Evolutionary conservation across 2,888 invertebrate species (phyloP).

Genomic region (Bimastos eiseni): DNA sequence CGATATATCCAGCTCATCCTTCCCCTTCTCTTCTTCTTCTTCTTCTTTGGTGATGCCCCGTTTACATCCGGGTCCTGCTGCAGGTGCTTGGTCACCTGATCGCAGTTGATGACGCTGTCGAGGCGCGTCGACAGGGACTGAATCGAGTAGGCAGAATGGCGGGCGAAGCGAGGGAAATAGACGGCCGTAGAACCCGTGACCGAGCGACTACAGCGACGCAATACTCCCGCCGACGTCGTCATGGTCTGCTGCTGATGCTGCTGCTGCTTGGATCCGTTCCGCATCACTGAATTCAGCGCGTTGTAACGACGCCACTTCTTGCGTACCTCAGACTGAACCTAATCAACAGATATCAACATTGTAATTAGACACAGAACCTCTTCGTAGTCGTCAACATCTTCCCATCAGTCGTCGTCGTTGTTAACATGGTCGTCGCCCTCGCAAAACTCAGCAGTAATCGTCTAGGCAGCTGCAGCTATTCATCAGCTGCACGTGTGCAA

Average conservation of each 20-base stretch:
- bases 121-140: neutral
- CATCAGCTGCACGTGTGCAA: neutral
- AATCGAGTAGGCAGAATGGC: neutral
- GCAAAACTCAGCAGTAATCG: no score
- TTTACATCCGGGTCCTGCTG: neutral
- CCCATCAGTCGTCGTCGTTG: no score
- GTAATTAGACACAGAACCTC: no score
- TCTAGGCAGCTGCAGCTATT: neutral
- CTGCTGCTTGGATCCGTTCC: neutral
- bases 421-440: no score
- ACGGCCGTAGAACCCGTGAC: neutral
- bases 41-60: neutral
- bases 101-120: constrained; percentile 16
- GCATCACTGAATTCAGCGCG: constrained; percentile 16
- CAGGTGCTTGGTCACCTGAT: neutral
- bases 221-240: neutral
- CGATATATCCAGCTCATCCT: neutral
- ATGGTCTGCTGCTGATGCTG: neutral
- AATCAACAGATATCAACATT: neutral
- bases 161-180: neutral
- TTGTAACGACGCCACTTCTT: constrained; percentile 32
- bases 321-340: constrained; percentile 34
- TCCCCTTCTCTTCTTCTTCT: neutral
- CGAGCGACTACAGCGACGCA: neutral
- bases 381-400: no score